These are phyloP conservation scores for Tragelaphus strepsiceros DNA, from an alignment of 2,113 vertebrate species.

Conservation along the genomic window DNA sequence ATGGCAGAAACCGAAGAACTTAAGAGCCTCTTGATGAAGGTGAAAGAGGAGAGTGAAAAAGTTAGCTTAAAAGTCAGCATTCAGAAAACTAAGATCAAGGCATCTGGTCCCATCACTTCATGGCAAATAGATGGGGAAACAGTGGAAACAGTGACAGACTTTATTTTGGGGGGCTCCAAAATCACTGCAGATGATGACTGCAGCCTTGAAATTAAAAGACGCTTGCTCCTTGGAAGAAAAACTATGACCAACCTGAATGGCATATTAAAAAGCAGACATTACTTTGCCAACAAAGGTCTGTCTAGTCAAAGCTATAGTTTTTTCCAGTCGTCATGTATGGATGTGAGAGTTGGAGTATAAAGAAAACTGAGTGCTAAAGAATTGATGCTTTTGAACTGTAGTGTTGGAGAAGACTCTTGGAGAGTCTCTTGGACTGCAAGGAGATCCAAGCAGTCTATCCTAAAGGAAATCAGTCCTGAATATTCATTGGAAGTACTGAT, in stretches of 20 bases:
- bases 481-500: neutral
- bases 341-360: neutral
- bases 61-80: neutral
- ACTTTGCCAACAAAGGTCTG: neutral
- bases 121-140: neutral
- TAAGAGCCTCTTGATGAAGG: neutral
- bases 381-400: neutral
- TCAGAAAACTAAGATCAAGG: neutral
- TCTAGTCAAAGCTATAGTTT: neutral
- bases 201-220: neutral
- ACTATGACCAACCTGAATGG: rapidly evolving
- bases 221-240: neutral
- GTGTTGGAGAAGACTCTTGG: neutral
- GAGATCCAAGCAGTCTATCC: neutral
- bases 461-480: neutral
- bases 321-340: neutral
- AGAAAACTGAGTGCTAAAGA: neutral
- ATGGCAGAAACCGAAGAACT: neutral
- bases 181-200: neutral
- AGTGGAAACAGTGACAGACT: neutral
- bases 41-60: neutral
- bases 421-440: neutral
- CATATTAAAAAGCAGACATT: neutral
- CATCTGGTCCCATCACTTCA: neutral
- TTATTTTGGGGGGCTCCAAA: neutral